Conservation (phyloP, 2,113 vertebrate genomes). For the Ammodytes marinus region DNA sequence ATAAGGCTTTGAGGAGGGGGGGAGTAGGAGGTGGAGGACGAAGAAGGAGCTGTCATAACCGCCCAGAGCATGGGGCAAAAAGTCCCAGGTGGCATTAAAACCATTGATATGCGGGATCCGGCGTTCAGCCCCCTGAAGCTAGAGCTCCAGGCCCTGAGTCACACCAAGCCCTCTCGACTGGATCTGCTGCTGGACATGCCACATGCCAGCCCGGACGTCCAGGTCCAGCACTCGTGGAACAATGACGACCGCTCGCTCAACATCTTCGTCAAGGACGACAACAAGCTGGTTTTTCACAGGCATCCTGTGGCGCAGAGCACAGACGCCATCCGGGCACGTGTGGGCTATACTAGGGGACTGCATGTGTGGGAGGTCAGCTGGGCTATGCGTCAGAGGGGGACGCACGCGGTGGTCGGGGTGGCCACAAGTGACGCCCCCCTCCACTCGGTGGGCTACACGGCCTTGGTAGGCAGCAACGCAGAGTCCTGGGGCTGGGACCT, state of each 20-base stretch:
- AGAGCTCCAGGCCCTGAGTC: conserved; percentile 94
- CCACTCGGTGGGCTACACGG: conserved; percentile 96
- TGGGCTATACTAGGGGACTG: conserved; percentile 95
- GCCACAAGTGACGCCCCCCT: conserved; percentile 92
- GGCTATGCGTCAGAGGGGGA: conserved; percentile 97
- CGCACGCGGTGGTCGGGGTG: conserved; percentile 95
- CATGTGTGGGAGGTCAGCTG: conserved; percentile 99
- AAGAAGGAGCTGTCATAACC: conserved; percentile 48
- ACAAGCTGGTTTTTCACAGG: conserved; percentile 96
- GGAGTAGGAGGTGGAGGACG: conserved; percentile 21
- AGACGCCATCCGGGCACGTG: conserved; percentile 93
- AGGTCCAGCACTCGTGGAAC: conserved; percentile 96
- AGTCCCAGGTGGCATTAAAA: conserved; percentile 97
- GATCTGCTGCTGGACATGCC: conserved; percentile 98
- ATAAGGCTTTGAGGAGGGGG: conserved; percentile 68
- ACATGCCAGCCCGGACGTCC: conserved; percentile 85
- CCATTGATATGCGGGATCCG: conserved; percentile 97
- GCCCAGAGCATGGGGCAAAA: conserved; percentile 95
- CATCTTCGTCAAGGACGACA: conserved; percentile 98
- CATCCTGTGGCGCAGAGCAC: conserved; percentile 99
- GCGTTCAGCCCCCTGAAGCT: conserved; percentile 93
- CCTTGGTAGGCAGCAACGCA: conserved; percentile 93
- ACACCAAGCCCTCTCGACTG: conserved; percentile 93
- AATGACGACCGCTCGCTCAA: conserved; percentile 96
- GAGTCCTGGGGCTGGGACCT: conserved; percentile 99